Conservation (phyloP, 2,888 invertebrate species). For the Nomada lathburiana region DNA sequence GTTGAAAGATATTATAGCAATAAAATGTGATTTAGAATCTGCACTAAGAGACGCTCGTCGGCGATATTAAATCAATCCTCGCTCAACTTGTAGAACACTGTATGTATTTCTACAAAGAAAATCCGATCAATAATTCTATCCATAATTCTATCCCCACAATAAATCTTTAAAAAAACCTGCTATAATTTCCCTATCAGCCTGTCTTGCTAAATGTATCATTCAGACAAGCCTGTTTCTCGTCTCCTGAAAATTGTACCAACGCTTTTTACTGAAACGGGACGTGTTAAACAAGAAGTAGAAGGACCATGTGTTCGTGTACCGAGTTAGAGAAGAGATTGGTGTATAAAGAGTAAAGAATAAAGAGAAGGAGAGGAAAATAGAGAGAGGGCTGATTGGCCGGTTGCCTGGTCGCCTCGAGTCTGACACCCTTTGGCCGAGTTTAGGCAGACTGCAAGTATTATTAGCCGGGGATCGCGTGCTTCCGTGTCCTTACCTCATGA, state of each 20-base stretch:
- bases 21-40: neutral
- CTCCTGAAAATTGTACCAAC: too few species aligned
- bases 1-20: too few species aligned
- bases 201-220: too few species aligned
- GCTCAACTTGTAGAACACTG: too few species aligned
- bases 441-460: slow-evolving; percentile 77
- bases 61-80: slow-evolving; percentile 13
- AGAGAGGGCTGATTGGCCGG: slow-evolving; percentile 61
- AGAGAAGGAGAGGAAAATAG: slow-evolving; percentile 20
- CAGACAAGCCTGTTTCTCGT: too few species aligned
- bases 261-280: neutral
- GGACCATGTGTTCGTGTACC: neutral
- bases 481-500: slow-evolving; percentile 64
- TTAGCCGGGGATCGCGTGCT: slow-evolving; percentile 74
- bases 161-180: too few species aligned
- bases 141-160: slow-evolving; percentile 1
- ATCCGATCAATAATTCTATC: neutral
- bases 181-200: too few species aligned
- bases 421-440: slow-evolving; percentile 78
- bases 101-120: neutral
- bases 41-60: neutral
- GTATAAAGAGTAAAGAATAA: neutral
- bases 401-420: slow-evolving; percentile 66
- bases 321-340: neutral
- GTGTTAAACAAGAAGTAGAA: neutral